Conservation (phyloP, 1,140 invertebrate species). For the Nephotettix cincticeps region DNA sequence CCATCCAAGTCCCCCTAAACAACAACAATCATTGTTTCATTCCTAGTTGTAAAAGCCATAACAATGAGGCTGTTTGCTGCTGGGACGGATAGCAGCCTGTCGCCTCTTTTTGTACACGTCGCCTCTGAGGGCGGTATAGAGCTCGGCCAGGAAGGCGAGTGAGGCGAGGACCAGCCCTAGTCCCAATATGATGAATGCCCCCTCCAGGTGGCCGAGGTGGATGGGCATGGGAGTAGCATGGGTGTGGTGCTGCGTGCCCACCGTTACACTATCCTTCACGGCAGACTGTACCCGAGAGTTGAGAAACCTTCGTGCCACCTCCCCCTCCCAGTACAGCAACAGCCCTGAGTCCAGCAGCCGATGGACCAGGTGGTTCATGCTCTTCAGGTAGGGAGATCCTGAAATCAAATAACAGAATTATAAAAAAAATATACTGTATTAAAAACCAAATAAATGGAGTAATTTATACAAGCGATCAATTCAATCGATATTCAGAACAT, state of each 20-base stretch:
- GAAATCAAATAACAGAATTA: slow-evolving; percentile 10
- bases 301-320: slow-evolving; percentile 31
- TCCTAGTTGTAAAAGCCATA: too few relatives aligned
- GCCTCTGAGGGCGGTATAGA: not conserved
- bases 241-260: not conserved
- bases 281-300: slow-evolving; percentile 13
- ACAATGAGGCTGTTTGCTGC: too few relatives aligned
- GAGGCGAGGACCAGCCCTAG: not conserved
- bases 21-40: too few relatives aligned
- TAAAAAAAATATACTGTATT: too few relatives aligned
- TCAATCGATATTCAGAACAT: too few relatives aligned
- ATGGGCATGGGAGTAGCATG: not conserved
- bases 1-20: too few relatives aligned
- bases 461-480: too few relatives aligned
- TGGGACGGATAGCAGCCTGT: too few relatives aligned
- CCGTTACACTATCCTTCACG: not conserved
- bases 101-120: too few relatives aligned
- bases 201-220: not conserved
- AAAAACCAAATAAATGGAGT: too few relatives aligned
- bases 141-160: not conserved
- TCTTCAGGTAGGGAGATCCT: slow-evolving; percentile 32
- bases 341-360: slow-evolving; percentile 26
- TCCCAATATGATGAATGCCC: slow-evolving; percentile 3
- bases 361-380: slow-evolving; percentile 30
- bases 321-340: slow-evolving; percentile 35